Conservation (phyloP, 1,140 invertebrate species). For the Drosophila orena region DNA sequence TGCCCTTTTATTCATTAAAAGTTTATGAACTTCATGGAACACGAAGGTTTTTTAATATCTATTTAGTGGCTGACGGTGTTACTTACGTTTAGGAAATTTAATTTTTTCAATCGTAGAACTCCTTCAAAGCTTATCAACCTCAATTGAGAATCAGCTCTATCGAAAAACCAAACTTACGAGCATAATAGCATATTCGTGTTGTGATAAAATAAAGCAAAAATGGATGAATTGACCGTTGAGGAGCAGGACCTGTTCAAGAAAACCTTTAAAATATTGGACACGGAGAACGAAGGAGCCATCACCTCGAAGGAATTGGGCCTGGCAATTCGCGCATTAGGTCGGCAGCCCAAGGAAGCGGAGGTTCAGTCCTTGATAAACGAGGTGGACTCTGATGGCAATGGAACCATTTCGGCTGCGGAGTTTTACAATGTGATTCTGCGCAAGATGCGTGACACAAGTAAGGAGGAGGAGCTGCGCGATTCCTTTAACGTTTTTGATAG, state of each 20-base stretch:
- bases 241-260: conserved; percentile 11
- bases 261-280: conserved; percentile 14
- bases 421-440: conserved; percentile 27
- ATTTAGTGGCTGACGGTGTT: background rate
- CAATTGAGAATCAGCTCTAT: background rate
- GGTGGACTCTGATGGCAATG: conserved; percentile 53
- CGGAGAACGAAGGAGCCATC: conserved; percentile 31
- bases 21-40: background rate
- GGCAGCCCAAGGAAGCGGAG: conserved; percentile 25
- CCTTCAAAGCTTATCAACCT: background rate
- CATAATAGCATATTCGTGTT: background rate
- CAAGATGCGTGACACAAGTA: conserved; percentile 14
- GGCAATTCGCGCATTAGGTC: conserved; percentile 15
- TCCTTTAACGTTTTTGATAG: conserved; percentile 44
- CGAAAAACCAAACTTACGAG: background rate
- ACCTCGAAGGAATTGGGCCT: conserved; percentile 38
- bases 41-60: background rate
- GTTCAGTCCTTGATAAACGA: conserved; percentile 55
- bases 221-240: conserved; percentile 15
- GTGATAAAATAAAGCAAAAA: background rate
- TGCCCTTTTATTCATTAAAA: conserved; percentile 8
- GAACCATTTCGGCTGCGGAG: conserved; percentile 16
- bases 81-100: too few relatives aligned
- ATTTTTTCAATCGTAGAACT: background rate
- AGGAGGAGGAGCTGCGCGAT: conserved; percentile 49